These are phyloP conservation scores for Camelus bactrianus DNA, from an alignment of 2,113 vertebrate genomes.

Conservation along the genomic window DNA sequence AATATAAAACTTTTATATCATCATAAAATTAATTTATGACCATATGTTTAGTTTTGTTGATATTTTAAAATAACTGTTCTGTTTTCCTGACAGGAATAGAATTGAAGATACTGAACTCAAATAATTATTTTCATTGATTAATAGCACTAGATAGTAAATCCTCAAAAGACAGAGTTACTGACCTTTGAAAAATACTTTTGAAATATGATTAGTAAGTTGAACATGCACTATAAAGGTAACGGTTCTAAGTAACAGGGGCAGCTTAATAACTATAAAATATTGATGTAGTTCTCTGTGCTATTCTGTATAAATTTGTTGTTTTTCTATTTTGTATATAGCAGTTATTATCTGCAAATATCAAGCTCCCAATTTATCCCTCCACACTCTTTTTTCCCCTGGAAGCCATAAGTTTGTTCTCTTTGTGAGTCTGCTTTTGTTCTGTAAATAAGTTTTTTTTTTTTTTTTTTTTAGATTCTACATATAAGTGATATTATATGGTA, in stretches of 20 bases:
- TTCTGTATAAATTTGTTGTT: too few species aligned
- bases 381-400: too few species aligned
- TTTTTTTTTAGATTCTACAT: too few species aligned
- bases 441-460: too few species aligned
- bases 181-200: neutral
- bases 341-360: too few species aligned
- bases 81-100: neutral
- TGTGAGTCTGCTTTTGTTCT: too few species aligned
- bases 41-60: neutral
- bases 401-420: too few species aligned
- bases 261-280: too few species aligned
- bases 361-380: too few species aligned
- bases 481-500: too few species aligned
- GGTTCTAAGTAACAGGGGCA: neutral
- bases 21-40: neutral
- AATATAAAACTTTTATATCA: neutral
- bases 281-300: too few species aligned
- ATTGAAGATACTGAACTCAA: neutral
- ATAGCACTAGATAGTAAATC: neutral
- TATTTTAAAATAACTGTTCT: conserved; percentile 13
- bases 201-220: neutral
- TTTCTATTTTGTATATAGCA: too few species aligned
- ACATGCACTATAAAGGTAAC: neutral
- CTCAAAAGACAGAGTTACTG: neutral
- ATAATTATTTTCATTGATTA: neutral